phyloP scores from a whole-genome alignment of 2,113 vertebrate genomes.

The Chionis minor region DNA sequence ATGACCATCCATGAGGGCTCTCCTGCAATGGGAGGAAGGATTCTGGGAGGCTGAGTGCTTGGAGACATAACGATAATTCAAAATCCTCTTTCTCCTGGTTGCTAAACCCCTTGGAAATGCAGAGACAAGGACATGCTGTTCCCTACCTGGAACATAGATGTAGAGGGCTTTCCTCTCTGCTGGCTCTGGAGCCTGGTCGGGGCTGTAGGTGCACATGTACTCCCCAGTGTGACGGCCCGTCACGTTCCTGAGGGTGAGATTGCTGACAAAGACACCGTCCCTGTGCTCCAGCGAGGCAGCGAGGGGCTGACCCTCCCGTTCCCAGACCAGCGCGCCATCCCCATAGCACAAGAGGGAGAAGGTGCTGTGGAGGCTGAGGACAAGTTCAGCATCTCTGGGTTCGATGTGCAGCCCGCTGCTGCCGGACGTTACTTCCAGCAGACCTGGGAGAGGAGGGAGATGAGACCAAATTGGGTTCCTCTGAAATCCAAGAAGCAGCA shows the following conservation, averaged over 20 bases:
- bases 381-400: conserved; percentile 71
- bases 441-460: conserved; percentile 46
- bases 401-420: conserved; percentile 70
- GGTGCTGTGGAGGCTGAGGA: conserved; percentile 78
- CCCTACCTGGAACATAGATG: conserved; percentile 90
- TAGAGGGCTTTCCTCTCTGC: conserved; percentile 72
- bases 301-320: conserved; percentile 46
- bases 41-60: not conserved
- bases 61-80: not conserved
- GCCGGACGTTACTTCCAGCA: not conserved
- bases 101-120: not conserved
- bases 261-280: conserved; percentile 67
- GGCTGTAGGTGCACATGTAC: conserved; percentile 79
- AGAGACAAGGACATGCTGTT: not conserved
- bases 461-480: not conserved
- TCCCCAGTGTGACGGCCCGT: conserved; percentile 85
- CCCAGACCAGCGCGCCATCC: conserved; percentile 73
- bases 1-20: not conserved
- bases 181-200: not conserved
- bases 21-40: not conserved
- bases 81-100: not conserved
- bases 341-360: conserved; percentile 82
- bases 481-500: not conserved
- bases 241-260: conserved; percentile 77
- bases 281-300: not conserved